Evolutionary conservation across 2,888 invertebrate genomes (phyloP).

Genomic region (Amblyjoppa proteus): DNA sequence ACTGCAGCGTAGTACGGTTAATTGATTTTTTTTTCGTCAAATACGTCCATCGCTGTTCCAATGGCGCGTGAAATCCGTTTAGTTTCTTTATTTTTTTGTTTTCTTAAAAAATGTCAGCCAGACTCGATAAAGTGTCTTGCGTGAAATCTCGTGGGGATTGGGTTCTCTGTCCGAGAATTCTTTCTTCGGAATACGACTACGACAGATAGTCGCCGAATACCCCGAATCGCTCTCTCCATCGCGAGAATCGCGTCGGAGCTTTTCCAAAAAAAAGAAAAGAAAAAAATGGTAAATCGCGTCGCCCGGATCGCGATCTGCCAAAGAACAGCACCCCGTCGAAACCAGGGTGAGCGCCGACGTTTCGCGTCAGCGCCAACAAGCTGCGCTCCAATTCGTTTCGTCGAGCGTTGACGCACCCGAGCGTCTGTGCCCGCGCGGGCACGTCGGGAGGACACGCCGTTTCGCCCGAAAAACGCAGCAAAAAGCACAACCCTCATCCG

Average conservation of each 20-base stretch:
- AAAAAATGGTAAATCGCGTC: slow-evolving; percentile 66
- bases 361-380: slow-evolving; percentile 81
- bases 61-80: neutral
- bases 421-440: slow-evolving; percentile 19
- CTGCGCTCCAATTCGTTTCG: slow-evolving; percentile 74
- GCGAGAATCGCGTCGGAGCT: slow-evolving; percentile 4
- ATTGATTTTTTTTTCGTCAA: neutral
- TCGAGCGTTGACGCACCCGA: slow-evolving; percentile 44
- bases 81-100: neutral
- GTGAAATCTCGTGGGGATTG: neutral
- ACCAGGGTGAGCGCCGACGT: slow-evolving; percentile 78
- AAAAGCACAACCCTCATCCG: slow-evolving; percentile 72
- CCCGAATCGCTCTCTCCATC: slow-evolving; percentile 26
- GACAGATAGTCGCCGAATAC: neutral
- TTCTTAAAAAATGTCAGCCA: slow-evolving; percentile 16
- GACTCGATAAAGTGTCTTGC: slow-evolving; percentile 8
- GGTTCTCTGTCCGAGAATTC: neutral
- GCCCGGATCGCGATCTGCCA: slow-evolving; percentile 51
- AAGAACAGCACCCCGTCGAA: slow-evolving; percentile 66
- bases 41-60: slow-evolving; percentile 16
- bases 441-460: slow-evolving; percentile 48
- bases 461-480: slow-evolving; percentile 73
- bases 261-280: slow-evolving; percentile 44
- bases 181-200: neutral
- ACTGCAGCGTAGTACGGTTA: neutral